A percentile compares a stretch with the other conserved stretches of the same genome.
Conservation (phyloP, 2,113 vertebrate genomes). For the Martes martes region DNA sequence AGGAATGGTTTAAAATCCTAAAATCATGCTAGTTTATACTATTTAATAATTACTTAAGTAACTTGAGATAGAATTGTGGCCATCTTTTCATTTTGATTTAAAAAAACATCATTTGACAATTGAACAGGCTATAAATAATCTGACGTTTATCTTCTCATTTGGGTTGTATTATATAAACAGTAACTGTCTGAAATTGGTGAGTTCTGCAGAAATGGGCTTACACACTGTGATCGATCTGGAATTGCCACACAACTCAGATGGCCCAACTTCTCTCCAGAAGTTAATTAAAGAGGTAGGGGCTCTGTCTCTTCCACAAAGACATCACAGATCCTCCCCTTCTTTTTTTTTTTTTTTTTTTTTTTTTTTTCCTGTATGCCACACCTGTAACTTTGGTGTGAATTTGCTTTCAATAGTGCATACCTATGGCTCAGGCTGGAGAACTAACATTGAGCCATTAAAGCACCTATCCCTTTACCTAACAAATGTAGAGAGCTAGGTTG, state of each 20-base stretch:
- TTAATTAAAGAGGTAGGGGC: neutral
- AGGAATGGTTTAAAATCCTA: neutral
- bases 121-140: neutral
- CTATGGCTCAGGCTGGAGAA: neutral
- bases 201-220: neutral
- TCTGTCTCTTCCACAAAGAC: rapidly evolving
- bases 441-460: rapidly evolving
- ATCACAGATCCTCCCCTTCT: neutral
- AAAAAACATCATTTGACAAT: neutral
- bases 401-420: neutral
- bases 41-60: neutral
- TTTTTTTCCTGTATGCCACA: rapidly evolving
- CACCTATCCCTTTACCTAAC: rapidly evolving
- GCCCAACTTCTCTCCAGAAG: neutral
- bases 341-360: too few species aligned
- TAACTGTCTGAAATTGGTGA: neutral
- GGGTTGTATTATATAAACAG: neutral
- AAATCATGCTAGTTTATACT: neutral
- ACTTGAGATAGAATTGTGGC: neutral
- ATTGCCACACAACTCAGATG: neutral
- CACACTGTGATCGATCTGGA: neutral
- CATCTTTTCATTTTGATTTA: neutral
- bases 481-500: neutral
- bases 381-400: neutral
- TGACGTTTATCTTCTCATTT: neutral